Conservation (phyloP, 2,797 vertebrate genomes). For the Bradypodion ventrale region DNA sequence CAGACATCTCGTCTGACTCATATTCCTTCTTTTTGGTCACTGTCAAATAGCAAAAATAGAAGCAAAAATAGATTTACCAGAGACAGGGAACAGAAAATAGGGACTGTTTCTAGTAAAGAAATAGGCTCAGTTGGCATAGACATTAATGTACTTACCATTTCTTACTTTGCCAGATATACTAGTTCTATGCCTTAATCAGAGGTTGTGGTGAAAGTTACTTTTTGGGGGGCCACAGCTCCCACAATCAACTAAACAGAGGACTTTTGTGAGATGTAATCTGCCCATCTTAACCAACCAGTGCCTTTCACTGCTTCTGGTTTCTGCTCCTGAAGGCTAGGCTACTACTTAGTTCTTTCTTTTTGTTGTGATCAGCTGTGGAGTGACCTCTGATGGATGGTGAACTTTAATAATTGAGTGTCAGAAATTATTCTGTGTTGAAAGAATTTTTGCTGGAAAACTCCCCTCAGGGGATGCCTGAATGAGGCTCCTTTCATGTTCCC, state of each 20-base stretch:
- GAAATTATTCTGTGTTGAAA: no score
- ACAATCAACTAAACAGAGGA: no score
- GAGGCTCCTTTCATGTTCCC: no score
- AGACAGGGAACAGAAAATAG: not conserved
- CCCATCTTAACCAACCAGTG: not conserved
- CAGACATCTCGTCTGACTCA: not conserved
- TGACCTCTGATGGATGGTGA: no score
- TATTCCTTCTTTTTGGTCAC: not conserved
- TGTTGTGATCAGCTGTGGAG: no score
- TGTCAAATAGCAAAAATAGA: not conserved
- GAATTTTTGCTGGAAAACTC: no score
- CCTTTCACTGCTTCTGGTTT: not conserved
- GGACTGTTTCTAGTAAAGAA: not conserved
- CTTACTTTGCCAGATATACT: not conserved
- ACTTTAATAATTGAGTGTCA: no score
- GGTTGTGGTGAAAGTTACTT: not conserved
- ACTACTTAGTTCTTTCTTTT: not conserved
- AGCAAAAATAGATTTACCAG: not conserved
- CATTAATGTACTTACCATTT: not conserved
- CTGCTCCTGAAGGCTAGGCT: not conserved
- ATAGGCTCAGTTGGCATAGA: not conserved
- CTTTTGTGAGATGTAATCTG: not conserved
- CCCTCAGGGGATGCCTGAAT: no score
- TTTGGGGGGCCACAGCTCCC: not conserved
- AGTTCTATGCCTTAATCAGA: not conserved